Base-by-base conservation (phyloP, 2,888 invertebrate genomes). In the Caenorhabditis sinica region DNA sequence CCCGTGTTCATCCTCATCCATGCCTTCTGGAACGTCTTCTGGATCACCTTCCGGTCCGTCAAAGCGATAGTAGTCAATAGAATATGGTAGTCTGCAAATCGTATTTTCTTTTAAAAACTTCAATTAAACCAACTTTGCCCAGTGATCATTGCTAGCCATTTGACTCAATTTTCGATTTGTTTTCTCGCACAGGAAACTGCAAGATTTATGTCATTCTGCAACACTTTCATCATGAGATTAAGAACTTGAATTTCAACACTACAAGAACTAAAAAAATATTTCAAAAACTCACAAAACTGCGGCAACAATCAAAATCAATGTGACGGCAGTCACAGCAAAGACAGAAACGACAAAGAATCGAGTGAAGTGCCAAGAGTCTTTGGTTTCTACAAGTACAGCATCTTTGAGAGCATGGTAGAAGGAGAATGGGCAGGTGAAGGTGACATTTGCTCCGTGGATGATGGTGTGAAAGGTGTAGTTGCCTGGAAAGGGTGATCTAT, bases 341-440 rank as follows among this genome's bases (percentile, higher is more conserved):
- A 68, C 5, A 6, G 36, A 23, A 15, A 36, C 9, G 2, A n/a
- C 20, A 49, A 68, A 68, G 13, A 51, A 2, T 9, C 4, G 2
- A 0, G 51, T 36, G 36, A 68, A 68, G 1, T 36, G 15, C 53
- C 53, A 68, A 0, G 68, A 68, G 2, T 51, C 36, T 23, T 49
- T 68, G 15, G 68, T 68, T 13, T 51, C 53, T 8, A 13, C 20
- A 11, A 51, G 8, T 4, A 68, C 11, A 3, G 33, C 15, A 20
- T 68, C 23, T 17, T 15, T 11, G 15, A 53, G 2, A 1, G 33
- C 11, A 13, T 68, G 51, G 15, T 53, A 68, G 15, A 68, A 20
- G n/a, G 68, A 68, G 20, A 68, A 36, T 20, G 68, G 53, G 36
- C 68, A 68, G n/a, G 36, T 68, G 53, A 68, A 68, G 0, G 53